These are phyloP conservation scores for Raja brachyura DNA, from an alignment of 2,113 vertebrate species.

Conservation along the genomic window DNA sequence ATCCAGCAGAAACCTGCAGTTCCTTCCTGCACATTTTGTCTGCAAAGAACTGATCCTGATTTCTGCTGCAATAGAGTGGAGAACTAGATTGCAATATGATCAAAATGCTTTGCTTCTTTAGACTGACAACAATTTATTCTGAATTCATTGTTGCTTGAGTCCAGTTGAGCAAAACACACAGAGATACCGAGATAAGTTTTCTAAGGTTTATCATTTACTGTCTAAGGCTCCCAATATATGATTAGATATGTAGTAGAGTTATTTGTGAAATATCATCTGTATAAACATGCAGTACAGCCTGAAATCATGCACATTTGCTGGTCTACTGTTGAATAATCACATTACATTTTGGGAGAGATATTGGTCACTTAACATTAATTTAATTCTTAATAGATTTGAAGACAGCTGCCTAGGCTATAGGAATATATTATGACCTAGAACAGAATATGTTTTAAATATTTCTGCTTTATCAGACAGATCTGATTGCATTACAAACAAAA, in stretches of 20 bases:
- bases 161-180: background rate
- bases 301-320: background rate
- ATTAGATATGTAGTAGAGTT: background rate
- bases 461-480: background rate
- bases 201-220: background rate
- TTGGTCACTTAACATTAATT: conserved; percentile 1
- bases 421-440: no score
- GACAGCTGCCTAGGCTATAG: background rate
- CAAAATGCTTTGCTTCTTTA: background rate
- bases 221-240: background rate
- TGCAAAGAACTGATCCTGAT: background rate
- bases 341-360: background rate
- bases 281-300: background rate
- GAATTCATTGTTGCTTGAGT: background rate
- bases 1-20: no score
- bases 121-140: background rate
- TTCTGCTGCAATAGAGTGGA: background rate
- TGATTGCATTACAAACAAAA: background rate
- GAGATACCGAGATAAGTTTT: background rate
- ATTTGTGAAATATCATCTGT: background rate
- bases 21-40: no score
- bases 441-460: background rate
- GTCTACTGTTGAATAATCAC: background rate
- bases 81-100: background rate
- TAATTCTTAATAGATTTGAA: background rate